Evolutionary conservation across 1,140 invertebrate genomes (phyloP), one percentile per base, ranked within the genome.

Genomic region (Campoletis sonorensis): DNA sequence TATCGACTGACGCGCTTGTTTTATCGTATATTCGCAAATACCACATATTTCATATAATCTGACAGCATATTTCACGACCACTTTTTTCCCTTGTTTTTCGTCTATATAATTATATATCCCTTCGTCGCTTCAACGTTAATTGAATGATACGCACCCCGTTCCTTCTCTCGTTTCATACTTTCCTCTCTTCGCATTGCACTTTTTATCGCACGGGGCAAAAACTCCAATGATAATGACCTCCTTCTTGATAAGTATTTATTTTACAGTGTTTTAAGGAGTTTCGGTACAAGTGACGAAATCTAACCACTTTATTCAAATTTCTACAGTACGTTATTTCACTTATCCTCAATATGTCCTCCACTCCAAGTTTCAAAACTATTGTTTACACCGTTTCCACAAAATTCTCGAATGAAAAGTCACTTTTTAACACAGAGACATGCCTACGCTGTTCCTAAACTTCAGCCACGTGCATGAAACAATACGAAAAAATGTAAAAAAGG

Each of bases 41-140:
- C 40, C 5, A 10, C 40, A 45, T 45, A 45, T 45, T 45, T 45
- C 40, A 15, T 30, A 40, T 30, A 27, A 21, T 21, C 49, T 75
- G 72, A 58, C 61, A 26, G 21, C 18, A 77, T 37, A 21, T 61
- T 37, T 77, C 54, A 54, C 54, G 49, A 61, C 0, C 73, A 61
- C 51, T 61, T 61, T 30, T 58, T 61, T 61, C 7, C 33, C 54
- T 15, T 16, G 40, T 54, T 51, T 54, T 51, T 21, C 8, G 5
- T 54, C 23, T 77, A 61, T 77, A 61, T 77, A 77, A 77, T 77
- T 77, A n/a, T n/a, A n/a, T n/a, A 61, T 77, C 51, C 49, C 51
- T 61, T 61, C 73, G 73, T 64, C 73, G 30, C 51, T 37, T 1
- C 26, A 21, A 11, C 30, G n/a, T 54, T 26, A 40, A 78, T 64